Base-by-base conservation (phyloP, 2,797 vertebrate genomes). In the Enoplosus armatus region DNA sequence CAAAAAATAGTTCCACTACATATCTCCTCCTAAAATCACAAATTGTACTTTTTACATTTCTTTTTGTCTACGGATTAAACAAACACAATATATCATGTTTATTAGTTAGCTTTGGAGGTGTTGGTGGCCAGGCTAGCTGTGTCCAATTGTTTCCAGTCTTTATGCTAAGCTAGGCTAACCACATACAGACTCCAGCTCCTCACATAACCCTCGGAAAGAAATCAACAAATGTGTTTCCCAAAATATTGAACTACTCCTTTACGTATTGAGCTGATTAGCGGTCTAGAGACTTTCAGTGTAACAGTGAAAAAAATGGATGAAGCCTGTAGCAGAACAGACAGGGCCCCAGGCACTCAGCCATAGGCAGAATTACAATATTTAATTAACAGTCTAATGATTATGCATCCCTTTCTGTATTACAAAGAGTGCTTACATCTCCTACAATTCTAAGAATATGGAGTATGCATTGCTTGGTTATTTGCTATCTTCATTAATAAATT, bases 401-500 rank as follows among this genome's bases (percentile, higher is more conserved):
- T 45, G 12, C 45, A 37, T 45, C 0, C 27, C 27, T 47, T n/a
- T 65, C 26, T 59, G n/a, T 56, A 31, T 51, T 55, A 63, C 20
- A 72, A 60, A 75, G 15, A 35, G 10, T 27, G 15, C 22, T 64
- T 63, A 54, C 54, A 63, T 37, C 8, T 3, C 27, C 15, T 68
- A 35, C 35, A 54, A 15, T 31, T 45, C 2, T 14, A 53, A 64
- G 14, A 60, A 66, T 24, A 54, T 37, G 6, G 29, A 4, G 0
- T n/a, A 59, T 33, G 58, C 2, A 31, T 26, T 45, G 31, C 24
- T 41, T 54, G 43, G 22, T 65, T 41, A 59, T 80, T 74, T 75
- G 14, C 15, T 20, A 8, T 72, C 51, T 62, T 65, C 64, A 77
- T 61, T 77, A 55, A 84, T 69, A 37, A 53, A 72, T 79, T 12